A percentile compares a stretch with the other conserved stretches of the same genome.
phyloP scores from a whole-genome alignment of 2,888 invertebrate species.

The Abrostola triplasia region DNA sequence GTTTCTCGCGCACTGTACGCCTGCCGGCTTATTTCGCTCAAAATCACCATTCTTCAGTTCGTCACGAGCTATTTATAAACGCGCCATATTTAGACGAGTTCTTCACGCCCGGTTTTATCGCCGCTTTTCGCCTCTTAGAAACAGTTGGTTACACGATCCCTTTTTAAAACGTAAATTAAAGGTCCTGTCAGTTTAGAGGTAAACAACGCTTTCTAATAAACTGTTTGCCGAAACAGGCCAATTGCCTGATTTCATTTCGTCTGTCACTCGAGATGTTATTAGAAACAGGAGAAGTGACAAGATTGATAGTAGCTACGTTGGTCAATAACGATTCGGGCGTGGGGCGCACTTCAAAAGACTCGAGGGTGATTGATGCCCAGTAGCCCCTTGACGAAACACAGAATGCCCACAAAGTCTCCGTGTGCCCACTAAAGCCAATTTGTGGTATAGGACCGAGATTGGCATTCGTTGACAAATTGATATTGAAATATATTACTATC shows the following conservation, averaged over 20 bases:
- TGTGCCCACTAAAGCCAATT: conserved; percentile 64
- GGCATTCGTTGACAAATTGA: conserved; percentile 42
- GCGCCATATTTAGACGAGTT: conserved; percentile 77
- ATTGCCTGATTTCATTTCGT: conserved; percentile 60
- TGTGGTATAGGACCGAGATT: conserved; percentile 62
- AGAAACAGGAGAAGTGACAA: conserved; percentile 75
- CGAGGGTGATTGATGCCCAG: conserved; percentile 73
- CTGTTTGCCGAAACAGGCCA: conserved; percentile 22
- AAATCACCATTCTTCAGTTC: conserved; percentile 76
- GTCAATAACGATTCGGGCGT: conserved; percentile 65
- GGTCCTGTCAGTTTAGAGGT: conserved; percentile 51
- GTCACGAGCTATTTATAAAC: conserved; percentile 83
- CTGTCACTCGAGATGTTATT: conserved; percentile 68
- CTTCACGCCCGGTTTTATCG: conserved; percentile 61
- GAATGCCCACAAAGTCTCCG: conserved; percentile 59
- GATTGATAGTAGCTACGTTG: conserved; percentile 75
- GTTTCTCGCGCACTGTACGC: conserved; percentile 67
- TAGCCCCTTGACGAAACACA: conserved; percentile 76
- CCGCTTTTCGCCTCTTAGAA: conserved; percentile 48
- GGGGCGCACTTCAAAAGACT: conserved; percentile 78
- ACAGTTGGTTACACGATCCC: conserved; percentile 26
- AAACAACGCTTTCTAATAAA: conserved; percentile 49
- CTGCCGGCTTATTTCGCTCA: conserved; percentile 73
- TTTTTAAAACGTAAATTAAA: conserved; percentile 30
- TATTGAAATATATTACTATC: conserved; percentile 10